Evolutionary conservation across 2,888 invertebrate genomes (phyloP).

Genomic region (Tipula vernalis): DNA sequence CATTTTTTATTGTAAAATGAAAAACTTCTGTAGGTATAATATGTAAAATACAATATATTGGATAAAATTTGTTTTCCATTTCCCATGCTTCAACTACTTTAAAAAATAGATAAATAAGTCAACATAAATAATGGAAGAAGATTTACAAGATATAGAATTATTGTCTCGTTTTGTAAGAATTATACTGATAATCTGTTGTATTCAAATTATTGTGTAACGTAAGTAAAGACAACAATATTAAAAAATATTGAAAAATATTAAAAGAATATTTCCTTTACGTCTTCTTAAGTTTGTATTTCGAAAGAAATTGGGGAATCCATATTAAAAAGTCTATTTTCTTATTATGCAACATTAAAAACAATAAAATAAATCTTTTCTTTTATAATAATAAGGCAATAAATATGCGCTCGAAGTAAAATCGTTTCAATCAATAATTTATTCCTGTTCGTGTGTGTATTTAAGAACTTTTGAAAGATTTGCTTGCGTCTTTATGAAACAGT

Average conservation of each 20-base stretch:
- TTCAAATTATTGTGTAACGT: neutral
- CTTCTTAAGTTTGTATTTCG: neutral
- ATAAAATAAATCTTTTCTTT: neutral
- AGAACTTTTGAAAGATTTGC: too few species aligned
- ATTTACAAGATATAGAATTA: neutral
- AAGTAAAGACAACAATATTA: neutral
- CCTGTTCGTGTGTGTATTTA: neutral
- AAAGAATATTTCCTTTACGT: neutral
- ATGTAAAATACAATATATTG: neutral
- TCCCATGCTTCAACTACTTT: neutral
- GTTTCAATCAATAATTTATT: neutral
- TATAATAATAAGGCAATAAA: neutral
- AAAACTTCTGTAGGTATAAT: neutral
- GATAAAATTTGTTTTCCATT: neutral
- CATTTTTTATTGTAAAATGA: neutral
- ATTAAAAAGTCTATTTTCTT: neutral
- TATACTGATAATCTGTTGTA: neutral
- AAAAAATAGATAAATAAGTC: neutral
- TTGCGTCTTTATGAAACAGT: too few species aligned
- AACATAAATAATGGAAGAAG: neutral
- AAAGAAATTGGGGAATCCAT: neutral
- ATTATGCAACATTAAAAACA: neutral
- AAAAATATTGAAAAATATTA: neutral
- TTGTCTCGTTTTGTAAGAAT: neutral
- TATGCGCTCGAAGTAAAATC: neutral